Conservation (phyloP, 2,797 vertebrate genomes). For the Syngnathus rostellatus region DNA sequence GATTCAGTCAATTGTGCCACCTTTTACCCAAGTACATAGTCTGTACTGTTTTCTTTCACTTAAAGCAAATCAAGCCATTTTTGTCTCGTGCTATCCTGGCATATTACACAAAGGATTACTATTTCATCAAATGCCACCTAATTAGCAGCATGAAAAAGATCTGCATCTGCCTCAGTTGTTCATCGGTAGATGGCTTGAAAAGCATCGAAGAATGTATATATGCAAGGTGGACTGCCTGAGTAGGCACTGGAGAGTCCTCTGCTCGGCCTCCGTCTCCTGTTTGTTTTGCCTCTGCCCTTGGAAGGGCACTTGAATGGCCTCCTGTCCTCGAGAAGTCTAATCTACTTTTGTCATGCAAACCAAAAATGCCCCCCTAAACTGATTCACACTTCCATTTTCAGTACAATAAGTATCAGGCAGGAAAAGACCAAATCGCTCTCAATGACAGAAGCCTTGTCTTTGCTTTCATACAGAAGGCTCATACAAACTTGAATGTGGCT, state of each 20-base stretch:
- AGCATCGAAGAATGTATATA: slow-evolving; percentile 41
- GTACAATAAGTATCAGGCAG: slow-evolving; percentile 6
- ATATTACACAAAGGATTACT: not conserved
- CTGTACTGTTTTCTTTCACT: too few species aligned
- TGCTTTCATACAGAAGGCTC: slow-evolving; percentile 1
- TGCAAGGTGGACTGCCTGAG: slow-evolving; percentile 42
- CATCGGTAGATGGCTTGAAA: not conserved
- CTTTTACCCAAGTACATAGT: too few species aligned
- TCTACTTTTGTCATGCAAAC: slow-evolving; percentile 63
- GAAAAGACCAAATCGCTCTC: slow-evolving; percentile 7
- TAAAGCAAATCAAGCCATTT: not conserved
- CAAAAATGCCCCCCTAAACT: slow-evolving; percentile 19
- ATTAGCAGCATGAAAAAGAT: slow-evolving; percentile 1
- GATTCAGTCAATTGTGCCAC: too few species aligned
- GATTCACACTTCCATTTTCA: slow-evolving; percentile 13
- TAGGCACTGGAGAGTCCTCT: slow-evolving; percentile 47
- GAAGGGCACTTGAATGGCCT: slow-evolving; percentile 49
- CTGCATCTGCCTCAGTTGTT: not conserved
- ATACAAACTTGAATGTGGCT: not conserved
- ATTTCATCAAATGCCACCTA: not conserved
- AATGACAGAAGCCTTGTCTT: slow-evolving; percentile 1
- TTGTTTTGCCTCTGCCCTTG: slow-evolving; percentile 55
- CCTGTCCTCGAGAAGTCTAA: slow-evolving; percentile 48
- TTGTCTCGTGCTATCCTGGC: not conserved
- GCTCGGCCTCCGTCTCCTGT: slow-evolving; percentile 41